Evolutionary conservation across 2,888 invertebrate genomes (phyloP).

Genomic region (Ochlodes sylvanus): DNA sequence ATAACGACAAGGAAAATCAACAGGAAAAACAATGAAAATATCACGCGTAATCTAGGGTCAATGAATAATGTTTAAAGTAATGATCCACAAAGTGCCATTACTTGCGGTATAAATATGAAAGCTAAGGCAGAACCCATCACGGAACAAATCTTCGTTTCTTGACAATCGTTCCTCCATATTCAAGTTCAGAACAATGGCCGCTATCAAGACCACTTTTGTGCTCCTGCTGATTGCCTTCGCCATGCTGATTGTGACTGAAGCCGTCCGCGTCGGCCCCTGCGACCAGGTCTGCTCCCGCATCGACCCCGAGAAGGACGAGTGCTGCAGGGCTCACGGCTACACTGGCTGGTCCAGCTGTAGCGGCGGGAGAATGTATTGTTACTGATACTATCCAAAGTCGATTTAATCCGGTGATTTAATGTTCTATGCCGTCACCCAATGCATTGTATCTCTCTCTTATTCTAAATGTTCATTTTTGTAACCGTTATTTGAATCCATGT

Average conservation of each 20-base stretch:
- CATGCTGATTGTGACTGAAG: neutral
- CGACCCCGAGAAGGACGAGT: neutral
- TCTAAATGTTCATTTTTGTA: too few relatives aligned
- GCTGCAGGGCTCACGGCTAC: neutral
- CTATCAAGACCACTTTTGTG: neutral
- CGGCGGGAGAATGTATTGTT: neutral
- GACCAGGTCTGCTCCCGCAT: conserved; percentile 6
- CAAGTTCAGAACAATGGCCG: too few relatives aligned
- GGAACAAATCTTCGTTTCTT: neutral
- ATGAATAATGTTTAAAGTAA: too few relatives aligned
- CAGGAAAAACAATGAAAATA: too few relatives aligned
- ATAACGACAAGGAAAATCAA: too few relatives aligned
- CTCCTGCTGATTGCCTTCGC: neutral
- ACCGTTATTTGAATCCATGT: too few relatives aligned
- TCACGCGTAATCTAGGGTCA: too few relatives aligned
- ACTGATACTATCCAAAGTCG: neutral
- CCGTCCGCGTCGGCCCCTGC: neutral
- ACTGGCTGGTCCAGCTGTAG: neutral
- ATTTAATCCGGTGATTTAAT: too few relatives aligned
- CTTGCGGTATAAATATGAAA: neutral
- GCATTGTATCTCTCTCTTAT: too few relatives aligned
- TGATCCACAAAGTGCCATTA: too few relatives aligned
- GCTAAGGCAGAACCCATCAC: neutral
- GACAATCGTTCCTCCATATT: neutral
- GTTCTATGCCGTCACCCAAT: too few relatives aligned